Percentiles rank a stretch among this genome's conserved stretches.
phyloP scores from a whole-genome alignment of 2,113 vertebrate genomes.

The Micromys minutus region DNA sequence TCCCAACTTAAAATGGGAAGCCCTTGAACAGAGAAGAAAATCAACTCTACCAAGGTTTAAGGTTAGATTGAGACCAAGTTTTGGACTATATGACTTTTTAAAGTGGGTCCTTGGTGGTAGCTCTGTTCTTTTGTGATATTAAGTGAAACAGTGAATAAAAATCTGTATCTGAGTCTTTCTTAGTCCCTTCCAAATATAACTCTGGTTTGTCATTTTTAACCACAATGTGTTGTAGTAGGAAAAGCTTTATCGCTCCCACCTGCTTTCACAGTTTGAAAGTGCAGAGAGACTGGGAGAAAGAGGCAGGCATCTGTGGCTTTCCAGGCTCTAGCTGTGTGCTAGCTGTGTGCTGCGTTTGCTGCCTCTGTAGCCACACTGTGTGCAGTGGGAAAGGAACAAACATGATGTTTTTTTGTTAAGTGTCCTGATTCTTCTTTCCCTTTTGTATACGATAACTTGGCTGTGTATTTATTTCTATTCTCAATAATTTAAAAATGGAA shows the following conservation, averaged over 20 bases:
- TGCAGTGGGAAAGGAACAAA: neutral
- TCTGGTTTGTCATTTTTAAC: neutral
- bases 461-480: neutral
- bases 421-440: neutral
- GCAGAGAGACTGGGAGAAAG: neutral
- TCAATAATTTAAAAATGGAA: neutral
- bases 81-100: neutral
- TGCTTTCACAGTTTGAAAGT: neutral
- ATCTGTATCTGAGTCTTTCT: neutral
- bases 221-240: neutral
- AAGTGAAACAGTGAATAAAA: neutral
- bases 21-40: neutral
- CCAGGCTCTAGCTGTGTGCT: neutral
- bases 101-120: neutral
- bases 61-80: neutral
- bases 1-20: neutral
- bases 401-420: neutral
- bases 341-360: rapidly evolving
- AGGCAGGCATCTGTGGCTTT: neutral
- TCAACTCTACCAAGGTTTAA: neutral
- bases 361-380: neutral
- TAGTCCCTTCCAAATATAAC: neutral
- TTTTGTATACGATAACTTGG: neutral
- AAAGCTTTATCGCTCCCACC: neutral
- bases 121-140: neutral